Conservation (phyloP, 2,113 vertebrate genomes). For the Oxygymnocypris stewartii region DNA sequence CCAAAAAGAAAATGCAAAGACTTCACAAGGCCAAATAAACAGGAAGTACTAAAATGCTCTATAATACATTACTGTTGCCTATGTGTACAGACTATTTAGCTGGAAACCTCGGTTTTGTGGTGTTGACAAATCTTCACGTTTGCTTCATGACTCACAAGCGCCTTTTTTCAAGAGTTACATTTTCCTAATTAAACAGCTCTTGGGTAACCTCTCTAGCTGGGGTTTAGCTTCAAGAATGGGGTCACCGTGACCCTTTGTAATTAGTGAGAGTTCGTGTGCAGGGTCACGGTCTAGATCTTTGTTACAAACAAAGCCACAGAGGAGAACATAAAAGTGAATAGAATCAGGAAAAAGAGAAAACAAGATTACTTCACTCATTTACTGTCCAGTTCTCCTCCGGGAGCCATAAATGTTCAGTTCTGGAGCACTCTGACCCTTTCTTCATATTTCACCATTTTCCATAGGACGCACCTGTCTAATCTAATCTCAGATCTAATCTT, state of each 20-base stretch:
- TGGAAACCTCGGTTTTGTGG: constrained; percentile 6
- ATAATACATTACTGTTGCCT: constrained; percentile 23
- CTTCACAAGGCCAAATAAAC: constrained; percentile 41
- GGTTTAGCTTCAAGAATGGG: constrained; percentile 31
- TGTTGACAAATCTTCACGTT: neutral
- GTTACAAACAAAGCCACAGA: neutral
- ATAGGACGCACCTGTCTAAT: neutral
- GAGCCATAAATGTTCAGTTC: neutral
- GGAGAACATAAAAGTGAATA: neutral
- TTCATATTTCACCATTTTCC: neutral
- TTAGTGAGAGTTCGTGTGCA: constrained; percentile 8
- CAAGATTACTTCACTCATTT: neutral
- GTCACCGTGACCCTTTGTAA: constrained; percentile 17
- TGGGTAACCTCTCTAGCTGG: neutral
- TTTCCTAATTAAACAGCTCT: constrained; percentile 16
- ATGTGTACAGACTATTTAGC: neutral
- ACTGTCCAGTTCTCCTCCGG: neutral
- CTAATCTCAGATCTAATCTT: neutral
- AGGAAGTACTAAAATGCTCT: constrained; percentile 36
- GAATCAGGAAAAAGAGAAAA: constrained; percentile 16
- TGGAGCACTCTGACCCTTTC: neutral
- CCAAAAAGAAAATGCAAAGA: constrained; percentile 24
- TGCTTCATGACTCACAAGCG: neutral
- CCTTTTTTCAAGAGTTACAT: neutral
- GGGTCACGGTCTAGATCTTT: constrained; percentile 7